A percentile compares a stretch with the other conserved stretches of the same genome.
phyloP scores from a whole-genome alignment of 23 tunicate species.

The Phallusia fumigata region DNA sequence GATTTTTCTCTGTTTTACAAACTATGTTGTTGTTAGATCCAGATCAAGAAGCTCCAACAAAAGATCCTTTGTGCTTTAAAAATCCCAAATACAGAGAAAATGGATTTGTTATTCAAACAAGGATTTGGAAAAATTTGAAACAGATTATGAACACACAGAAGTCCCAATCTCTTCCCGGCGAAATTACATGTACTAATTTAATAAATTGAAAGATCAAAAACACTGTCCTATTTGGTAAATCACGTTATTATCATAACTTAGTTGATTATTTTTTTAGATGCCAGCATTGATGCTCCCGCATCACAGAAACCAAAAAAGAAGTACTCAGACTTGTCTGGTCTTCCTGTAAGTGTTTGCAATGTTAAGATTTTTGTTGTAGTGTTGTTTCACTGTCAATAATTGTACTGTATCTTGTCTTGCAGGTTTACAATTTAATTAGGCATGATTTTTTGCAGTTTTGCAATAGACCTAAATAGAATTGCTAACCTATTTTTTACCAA shows the following conservation, averaged over 20 bases:
- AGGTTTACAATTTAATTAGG: too few relatives aligned
- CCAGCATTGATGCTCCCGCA: conserved; percentile 61
- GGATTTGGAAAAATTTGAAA: conserved; percentile 75
- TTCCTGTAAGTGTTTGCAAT: conserved; percentile 50
- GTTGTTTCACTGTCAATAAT: too few relatives aligned
- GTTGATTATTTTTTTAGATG: conserved; percentile 19
- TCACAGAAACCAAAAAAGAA: conserved; percentile 64
- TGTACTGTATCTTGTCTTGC: too few relatives aligned
- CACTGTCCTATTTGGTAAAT: neutral
- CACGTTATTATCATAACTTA: too few relatives aligned
- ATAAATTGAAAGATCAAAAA: neutral
- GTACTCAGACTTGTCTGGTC: conserved; percentile 78
- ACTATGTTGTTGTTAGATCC: too few relatives aligned
- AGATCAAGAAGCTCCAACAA: neutral
- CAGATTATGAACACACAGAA: conserved; percentile 57
- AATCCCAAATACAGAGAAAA: conserved; percentile 52
- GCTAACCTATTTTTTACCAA: too few relatives aligned
- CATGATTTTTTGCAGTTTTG: too few relatives aligned
- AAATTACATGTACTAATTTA: conserved; percentile 19
- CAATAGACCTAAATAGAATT: too few relatives aligned
- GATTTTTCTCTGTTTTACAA: too few relatives aligned
- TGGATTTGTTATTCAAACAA: conserved; percentile 51
- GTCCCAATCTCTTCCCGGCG: conserved; percentile 29
- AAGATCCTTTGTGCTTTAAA: conserved; percentile 36
- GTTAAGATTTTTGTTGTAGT: neutral